Conservation (phyloP, 2,113 vertebrate species). For the Kryptolebias marmoratus region DNA sequence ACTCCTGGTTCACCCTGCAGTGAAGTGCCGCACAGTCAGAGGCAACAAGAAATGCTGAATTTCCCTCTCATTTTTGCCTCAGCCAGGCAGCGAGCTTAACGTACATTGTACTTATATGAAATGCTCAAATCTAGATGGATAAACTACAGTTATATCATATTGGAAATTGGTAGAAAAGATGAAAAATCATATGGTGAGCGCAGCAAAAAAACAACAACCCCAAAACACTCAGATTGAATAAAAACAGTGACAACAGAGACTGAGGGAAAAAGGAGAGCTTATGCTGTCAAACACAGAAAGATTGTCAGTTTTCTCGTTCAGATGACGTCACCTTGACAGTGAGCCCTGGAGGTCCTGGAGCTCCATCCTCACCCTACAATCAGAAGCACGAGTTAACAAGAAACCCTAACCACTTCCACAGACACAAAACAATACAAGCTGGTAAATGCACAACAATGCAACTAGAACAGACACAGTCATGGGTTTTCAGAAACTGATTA, state of each 20-base stretch:
- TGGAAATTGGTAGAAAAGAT: too few relatives aligned
- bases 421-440: neutral
- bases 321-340: conserved; percentile 74
- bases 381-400: conserved; percentile 1
- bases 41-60: neutral
- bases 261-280: neutral
- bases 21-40: conserved; percentile 7
- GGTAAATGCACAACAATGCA: neutral
- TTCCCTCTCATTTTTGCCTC: neutral
- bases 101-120: too few relatives aligned
- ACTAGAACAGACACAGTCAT: too few relatives aligned
- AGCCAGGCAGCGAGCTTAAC: neutral
- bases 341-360: conserved; percentile 69
- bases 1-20: conserved; percentile 77
- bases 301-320: neutral
- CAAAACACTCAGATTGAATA: too few relatives aligned
- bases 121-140: too few relatives aligned
- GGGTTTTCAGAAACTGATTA: conserved; percentile 39
- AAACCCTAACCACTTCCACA: neutral
- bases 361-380: conserved; percentile 78
- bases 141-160: too few relatives aligned
- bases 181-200: too few relatives aligned
- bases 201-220: too few relatives aligned
- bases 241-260: neutral
- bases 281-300: neutral